These are phyloP conservation scores for Pinna nobilis DNA, from an alignment of 1,140 invertebrate species.

Conservation along the genomic window DNA sequence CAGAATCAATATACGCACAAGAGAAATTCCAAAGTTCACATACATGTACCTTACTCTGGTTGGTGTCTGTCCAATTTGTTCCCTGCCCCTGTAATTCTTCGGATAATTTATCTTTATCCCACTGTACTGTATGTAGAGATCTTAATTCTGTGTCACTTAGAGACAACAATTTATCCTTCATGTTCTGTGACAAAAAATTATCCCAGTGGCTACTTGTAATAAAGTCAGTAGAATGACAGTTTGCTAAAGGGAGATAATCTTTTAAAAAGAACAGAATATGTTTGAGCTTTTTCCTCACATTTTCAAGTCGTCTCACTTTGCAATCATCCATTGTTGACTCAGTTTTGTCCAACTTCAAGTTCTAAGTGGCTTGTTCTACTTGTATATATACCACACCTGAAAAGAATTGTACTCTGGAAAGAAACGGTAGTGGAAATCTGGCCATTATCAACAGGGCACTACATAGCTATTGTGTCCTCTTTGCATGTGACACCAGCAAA, in stretches of 20 bases:
- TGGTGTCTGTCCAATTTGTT: no score
- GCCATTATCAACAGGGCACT: no score
- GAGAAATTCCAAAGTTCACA: not conserved
- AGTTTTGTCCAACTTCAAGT: no score
- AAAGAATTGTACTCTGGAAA: no score
- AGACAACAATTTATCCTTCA: conserved; percentile 35
- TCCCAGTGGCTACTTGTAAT: conserved; percentile 49
- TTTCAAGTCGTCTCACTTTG: not conserved
- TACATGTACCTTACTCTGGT: not conserved
- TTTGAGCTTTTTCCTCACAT: conserved; percentile 12
- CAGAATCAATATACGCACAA: not conserved
- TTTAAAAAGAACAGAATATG: conserved; percentile 29
- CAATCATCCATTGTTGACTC: not conserved
- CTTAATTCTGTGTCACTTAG: conserved; percentile 35
- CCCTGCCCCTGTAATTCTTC: no score
- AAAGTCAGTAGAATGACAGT: conserved; percentile 48
- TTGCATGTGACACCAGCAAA: no score
- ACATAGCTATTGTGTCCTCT: no score
- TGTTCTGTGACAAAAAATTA: conserved; percentile 25
- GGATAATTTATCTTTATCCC: not conserved
- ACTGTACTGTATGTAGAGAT: not conserved
- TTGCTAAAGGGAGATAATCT: conserved; percentile 46
- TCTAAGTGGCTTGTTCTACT: no score
- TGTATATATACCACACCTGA: no score
- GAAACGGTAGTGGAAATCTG: no score